A percentile compares a stretch with the other conserved stretches of the same genome.
Conservation (phyloP, 2,113 vertebrate genomes). For the Fregata magnificens region DNA sequence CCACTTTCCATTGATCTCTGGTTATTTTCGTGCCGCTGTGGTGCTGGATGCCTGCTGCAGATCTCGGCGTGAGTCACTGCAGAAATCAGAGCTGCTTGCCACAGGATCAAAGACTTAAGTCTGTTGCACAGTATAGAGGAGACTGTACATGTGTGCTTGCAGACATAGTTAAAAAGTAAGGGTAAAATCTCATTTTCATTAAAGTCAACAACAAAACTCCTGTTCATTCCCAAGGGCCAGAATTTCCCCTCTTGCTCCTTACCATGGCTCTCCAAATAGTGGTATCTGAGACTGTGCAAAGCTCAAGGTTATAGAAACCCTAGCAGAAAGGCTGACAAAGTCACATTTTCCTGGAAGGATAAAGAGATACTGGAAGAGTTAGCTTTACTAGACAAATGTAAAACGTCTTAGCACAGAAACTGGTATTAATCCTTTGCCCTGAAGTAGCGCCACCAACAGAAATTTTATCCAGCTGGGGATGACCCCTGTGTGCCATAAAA, state of each 20-base stretch:
- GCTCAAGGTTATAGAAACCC: neutral
- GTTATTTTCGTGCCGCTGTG: neutral
- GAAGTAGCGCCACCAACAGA: neutral
- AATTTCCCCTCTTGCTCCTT: neutral
- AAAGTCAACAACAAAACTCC: neutral
- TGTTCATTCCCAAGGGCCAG: neutral
- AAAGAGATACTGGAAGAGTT: neutral
- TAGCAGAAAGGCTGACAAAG: neutral
- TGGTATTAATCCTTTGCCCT: neutral
- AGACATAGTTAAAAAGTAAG: conserved; percentile 2
- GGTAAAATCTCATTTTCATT: neutral
- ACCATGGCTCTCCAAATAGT: neutral
- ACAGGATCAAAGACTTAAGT: conserved; percentile 23
- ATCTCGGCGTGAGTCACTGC: neutral
- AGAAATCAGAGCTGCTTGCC: conserved; percentile 48
- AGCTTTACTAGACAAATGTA: neutral
- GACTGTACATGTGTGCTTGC: neutral
- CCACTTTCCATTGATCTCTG: neutral
- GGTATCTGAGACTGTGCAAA: conserved; percentile 37
- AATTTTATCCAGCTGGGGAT: neutral
- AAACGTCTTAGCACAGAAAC: neutral
- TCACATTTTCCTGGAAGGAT: neutral
- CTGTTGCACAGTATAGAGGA: neutral
- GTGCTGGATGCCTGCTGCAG: conserved; percentile 11
- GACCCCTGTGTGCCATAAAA: neutral